Evolutionary conservation across 2,888 invertebrate species (phyloP), one percentile per base, ranked within the genome.

Genomic region (Choristoneura rosaceana): DNA sequence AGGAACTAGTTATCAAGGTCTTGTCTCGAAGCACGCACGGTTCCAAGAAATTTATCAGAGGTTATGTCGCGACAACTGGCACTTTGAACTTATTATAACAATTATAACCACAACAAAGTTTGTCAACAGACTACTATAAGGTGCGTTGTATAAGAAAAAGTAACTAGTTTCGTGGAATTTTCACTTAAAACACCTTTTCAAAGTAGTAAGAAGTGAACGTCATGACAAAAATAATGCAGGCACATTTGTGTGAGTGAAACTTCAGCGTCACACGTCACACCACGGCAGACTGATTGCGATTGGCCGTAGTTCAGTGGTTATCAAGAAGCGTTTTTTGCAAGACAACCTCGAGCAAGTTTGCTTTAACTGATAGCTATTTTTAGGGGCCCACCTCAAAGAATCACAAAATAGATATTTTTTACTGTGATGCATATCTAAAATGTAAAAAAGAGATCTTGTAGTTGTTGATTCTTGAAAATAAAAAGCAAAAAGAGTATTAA

Each of bases 1-100:
- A 93, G 90, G 91, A 94, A 94, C 94, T 87, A 94, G 92, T 93
- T 94, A 93, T 94, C 94, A 94, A 94, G 94, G 94, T 93, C 94
- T 93, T 85, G 91, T 87, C 90, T 90, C 90, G 87, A 87, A 87
- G 87, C 88, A 84, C 86, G 87, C 86, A 89, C 88, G 85, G 82
- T 92, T 92, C 92, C 91, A 90, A 90, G 91, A 93, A 92, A 83
- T 86, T 82, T 77, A 79, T 86, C 90, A 90, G 90, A 89, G 88
- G 90, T 88, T 90, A 87, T 84, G 58, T 74, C 82, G 83, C 82
- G 79, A 84, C 84, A 81, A 81, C 76, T 80, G 80, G 81, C 84
- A 87, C 85, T 86, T 73, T 83, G 77, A 74, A 55, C 45, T 67
- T 12, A 60, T 69, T 59, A 63, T 67, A 55, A 73, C 71, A 73